phyloP scores from a whole-genome alignment of 2,888 invertebrate species.

The Phengaris alcon region DNA sequence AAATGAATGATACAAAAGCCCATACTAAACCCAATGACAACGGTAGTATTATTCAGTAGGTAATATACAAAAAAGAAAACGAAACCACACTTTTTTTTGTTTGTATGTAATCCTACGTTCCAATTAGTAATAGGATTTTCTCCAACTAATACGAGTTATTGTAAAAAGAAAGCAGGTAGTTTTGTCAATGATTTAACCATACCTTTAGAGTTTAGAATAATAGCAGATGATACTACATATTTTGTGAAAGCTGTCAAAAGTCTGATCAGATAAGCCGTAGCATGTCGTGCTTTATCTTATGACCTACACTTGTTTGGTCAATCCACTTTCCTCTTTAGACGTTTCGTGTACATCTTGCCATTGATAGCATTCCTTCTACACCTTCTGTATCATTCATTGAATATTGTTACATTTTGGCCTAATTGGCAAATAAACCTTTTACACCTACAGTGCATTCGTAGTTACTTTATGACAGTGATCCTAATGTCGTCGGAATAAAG shows the following conservation, averaged over 20 bases:
- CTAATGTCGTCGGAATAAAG: too few relatives aligned
- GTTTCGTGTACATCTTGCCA: conserved; percentile 9
- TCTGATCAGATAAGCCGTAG: conserved; percentile 12
- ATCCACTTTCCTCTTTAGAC: conserved; percentile 18
- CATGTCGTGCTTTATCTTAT: conserved; percentile 1
- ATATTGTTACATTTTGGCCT: too few relatives aligned
- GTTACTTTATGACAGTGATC: too few relatives aligned
- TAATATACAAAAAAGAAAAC: too few relatives aligned
- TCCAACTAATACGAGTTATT: not conserved
- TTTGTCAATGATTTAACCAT: not conserved
- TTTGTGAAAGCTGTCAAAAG: conserved; percentile 17
- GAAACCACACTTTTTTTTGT: not conserved
- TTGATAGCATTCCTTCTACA: not conserved
- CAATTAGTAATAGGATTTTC: not conserved
- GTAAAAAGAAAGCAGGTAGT: conserved; percentile 7
- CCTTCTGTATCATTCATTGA: too few relatives aligned
- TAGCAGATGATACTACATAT: conserved; percentile 16
- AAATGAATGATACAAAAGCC: too few relatives aligned
- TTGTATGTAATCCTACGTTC: not conserved
- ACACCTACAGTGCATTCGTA: too few relatives aligned
- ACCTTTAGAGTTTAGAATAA: conserved; percentile 12
- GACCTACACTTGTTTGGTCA: conserved; percentile 22
- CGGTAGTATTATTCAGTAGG: too few relatives aligned
- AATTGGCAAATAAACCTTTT: too few relatives aligned
- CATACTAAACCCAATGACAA: too few relatives aligned